phyloP scores from a whole-genome alignment of 2,797 vertebrate genomes.

The Peromyscus eremicus region DNA sequence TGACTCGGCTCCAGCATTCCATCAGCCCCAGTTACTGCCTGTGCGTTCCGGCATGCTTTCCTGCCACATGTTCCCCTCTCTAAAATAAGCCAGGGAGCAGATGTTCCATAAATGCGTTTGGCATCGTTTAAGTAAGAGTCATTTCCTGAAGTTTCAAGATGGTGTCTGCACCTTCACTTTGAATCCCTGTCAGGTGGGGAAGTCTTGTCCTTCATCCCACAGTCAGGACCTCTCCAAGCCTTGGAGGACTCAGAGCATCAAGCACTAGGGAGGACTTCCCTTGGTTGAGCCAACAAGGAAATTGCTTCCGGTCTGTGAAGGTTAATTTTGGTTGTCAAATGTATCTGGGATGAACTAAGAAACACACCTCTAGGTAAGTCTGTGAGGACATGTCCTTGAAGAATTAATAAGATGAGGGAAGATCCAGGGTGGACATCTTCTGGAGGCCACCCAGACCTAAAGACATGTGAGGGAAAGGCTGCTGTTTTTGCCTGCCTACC shows the following conservation, averaged over 20 bases:
- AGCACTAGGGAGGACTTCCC: not conserved
- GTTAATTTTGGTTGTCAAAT: not conserved
- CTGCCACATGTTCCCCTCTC: not conserved
- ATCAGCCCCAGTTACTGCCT: not conserved
- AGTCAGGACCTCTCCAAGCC: not conserved
- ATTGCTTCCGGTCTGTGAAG: not conserved
- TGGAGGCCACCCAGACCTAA: not conserved
- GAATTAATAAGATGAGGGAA: not conserved
- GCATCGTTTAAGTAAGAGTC: not conserved
- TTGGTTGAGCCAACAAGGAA: not conserved
- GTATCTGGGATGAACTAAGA: not conserved
- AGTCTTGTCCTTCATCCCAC: not conserved
- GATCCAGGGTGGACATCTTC: not conserved
- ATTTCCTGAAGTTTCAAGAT: not conserved
- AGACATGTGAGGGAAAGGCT: not conserved
- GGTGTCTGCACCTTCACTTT: not conserved
- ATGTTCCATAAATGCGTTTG: not conserved
- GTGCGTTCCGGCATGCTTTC: not conserved
- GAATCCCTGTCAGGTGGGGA: not conserved
- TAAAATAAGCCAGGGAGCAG: not conserved
- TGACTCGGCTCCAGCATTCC: not conserved
- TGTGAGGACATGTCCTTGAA: not conserved
- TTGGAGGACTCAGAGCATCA: not conserved
- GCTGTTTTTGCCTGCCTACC: not conserved
- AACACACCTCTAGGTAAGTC: not conserved